Evolutionary conservation across 2,797 vertebrate species (phyloP).

Genomic region (Steatocranus sp.): DNA sequence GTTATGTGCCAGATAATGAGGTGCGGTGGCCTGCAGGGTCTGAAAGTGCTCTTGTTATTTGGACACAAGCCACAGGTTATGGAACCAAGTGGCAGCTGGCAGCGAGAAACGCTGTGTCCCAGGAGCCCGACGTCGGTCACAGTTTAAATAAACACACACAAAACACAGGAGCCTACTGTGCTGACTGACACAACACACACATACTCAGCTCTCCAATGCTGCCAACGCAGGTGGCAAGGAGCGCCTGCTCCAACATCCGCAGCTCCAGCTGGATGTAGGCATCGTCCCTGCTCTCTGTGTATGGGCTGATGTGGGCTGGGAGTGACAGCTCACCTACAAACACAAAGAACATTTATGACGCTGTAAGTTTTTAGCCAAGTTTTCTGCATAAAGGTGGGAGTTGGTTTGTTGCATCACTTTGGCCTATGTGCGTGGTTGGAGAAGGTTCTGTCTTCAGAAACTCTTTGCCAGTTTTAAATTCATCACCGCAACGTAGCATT

Average conservation of each 20-base stretch:
- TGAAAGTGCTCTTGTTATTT: conserved; percentile 49
- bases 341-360: background rate
- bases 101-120: conserved; percentile 10
- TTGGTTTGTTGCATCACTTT: background rate
- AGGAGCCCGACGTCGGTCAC: background rate
- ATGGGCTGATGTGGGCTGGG: conserved; percentile 84
- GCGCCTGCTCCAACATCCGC: conserved; percentile 86
- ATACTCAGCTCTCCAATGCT: conserved; percentile 95
- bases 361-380: background rate
- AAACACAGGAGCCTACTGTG: conserved; percentile 8
- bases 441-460: background rate
- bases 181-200: conserved; percentile 40
- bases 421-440: background rate
- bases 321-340: conserved; percentile 86
- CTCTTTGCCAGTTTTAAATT: background rate
- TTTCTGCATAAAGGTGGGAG: background rate
- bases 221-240: conserved; percentile 87
- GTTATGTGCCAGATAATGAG: background rate
- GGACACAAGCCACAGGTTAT: conserved; percentile 42
- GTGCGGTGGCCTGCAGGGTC: conserved; percentile 4
- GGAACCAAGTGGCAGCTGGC: background rate
- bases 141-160: conserved; percentile 41
- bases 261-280: conserved; percentile 89
- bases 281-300: conserved; percentile 80
- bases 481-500: background rate